Conservation (phyloP, 2,888 invertebrate species). For the Ophion costatus region DNA sequence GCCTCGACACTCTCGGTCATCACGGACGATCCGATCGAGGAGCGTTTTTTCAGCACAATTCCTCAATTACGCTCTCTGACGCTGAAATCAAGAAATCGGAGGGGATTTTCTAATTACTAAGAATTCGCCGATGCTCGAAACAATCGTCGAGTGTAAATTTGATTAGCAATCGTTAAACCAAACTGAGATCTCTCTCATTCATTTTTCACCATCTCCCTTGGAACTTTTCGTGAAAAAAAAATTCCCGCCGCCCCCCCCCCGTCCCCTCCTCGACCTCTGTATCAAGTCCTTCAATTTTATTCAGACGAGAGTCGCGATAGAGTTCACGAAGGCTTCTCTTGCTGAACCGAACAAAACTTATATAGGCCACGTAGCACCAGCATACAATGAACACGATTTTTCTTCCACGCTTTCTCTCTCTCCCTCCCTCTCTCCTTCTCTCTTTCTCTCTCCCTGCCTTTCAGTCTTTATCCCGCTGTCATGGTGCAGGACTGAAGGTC, state of each 20-base stretch:
- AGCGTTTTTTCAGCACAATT: neutral
- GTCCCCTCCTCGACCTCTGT: neutral
- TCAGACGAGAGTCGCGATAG: conserved; percentile 19
- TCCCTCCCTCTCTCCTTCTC: neutral
- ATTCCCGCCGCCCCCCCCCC: neutral
- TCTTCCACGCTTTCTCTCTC: conserved; percentile 2
- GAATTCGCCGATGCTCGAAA: neutral
- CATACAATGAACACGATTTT: conserved; percentile 40
- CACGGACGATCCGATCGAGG: conserved; percentile 31
- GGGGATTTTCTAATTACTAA: no score
- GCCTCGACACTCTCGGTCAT: conserved; percentile 62
- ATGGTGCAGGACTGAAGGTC: conserved; percentile 60
- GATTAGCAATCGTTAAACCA: conserved; percentile 1
- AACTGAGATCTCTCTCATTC: conserved; percentile 1
- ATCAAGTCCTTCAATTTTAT: conserved; percentile 31
- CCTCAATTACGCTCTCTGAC: neutral
- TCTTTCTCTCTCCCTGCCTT: neutral
- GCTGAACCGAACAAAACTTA: conserved; percentile 48
- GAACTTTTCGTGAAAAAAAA: no score
- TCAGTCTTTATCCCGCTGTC: neutral
- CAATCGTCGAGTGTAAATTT: conserved; percentile 7
- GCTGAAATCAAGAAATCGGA: conserved; percentile 49
- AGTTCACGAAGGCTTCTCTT: conserved; percentile 39
- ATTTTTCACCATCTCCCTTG: no score
- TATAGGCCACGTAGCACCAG: conserved; percentile 31